These are phyloP conservation scores for Nothocercus nigrocapillus DNA, from an alignment of 2,113 vertebrate genomes.

Conservation along the genomic window DNA sequence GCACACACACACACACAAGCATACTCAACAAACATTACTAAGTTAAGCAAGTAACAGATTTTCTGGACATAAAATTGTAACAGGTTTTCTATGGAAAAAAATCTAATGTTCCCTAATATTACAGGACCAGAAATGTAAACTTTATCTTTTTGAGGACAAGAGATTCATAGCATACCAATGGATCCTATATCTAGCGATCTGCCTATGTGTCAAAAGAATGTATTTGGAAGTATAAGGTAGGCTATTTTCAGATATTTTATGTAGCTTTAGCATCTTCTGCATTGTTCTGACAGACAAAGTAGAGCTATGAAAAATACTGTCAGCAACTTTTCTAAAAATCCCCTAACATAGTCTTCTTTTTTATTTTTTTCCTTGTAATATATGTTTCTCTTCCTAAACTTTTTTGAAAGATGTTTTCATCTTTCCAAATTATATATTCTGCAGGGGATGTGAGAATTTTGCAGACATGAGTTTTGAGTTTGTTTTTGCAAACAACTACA, in stretches of 20 bases:
- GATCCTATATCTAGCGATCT: neutral
- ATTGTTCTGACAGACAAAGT: neutral
- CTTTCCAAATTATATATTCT: neutral
- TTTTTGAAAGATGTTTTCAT: neutral
- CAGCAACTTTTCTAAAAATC: neutral
- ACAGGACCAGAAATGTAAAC: neutral
- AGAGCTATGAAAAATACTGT: neutral
- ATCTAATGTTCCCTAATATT: neutral
- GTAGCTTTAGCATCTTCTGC: neutral
- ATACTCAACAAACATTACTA: neutral
- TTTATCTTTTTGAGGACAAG: neutral
- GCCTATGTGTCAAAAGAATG: neutral
- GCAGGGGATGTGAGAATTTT: neutral
- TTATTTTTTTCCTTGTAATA: neutral
- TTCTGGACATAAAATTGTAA: too few relatives aligned
- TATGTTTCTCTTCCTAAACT: neutral
- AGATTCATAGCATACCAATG: neutral
- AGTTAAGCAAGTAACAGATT: neutral
- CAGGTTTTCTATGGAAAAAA: neutral
- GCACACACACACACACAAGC: neutral
- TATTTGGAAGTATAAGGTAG: neutral
- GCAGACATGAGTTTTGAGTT: neutral
- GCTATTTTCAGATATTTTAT: neutral
- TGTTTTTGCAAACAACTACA: neutral
- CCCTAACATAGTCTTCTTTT: neutral